Base-by-base conservation (phyloP, 1,140 invertebrate species). In the Ylistrum balloti region DNA sequence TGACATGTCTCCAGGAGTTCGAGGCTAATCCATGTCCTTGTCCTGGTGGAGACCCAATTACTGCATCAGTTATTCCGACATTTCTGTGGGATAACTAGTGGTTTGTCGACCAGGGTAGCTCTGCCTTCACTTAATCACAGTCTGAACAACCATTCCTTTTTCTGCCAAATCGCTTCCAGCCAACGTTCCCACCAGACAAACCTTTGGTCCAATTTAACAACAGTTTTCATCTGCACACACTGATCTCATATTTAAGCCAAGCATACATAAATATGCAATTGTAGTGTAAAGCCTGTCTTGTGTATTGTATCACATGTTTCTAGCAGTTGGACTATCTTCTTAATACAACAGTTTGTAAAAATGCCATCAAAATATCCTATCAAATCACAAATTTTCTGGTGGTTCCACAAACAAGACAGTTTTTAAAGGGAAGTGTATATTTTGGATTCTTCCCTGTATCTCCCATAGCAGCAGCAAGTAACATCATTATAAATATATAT, bases 211-310 rank as follows among this genome's bases (percentile, higher is more conserved):
- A 28, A 74, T 74, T 74, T 74, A 28, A 74, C 56, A 74, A 74
- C 56, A 28, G 28, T 74, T 74, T 74, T n/a, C n/a, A 5, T n/a
- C 3, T 74, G 17, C 56, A 74, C 5, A 74, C n/a, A 74, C 56
- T n/a, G 28, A 28, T 74, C 22, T 28, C 22, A 28, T 74, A 0
- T 74, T 74, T n/a, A 74, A 74, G 56, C 11, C 56, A 74, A 74
- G 56, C 56, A 74, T n/a, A 74, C 9, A 74, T 17, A 74, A 74
- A 74, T 74, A 74, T 74, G 56, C 56, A 74, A 74, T 74, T n/a
- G 28, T 28, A 74, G 22, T 28, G 56, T 74, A 1, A 28, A 38
- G 13, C 35, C 35, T n/a, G n/a, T n/a, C n/a, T n/a, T n/a, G n/a
- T n/a, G n/a, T n/a, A n/a, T 28, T 28, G 10, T 45, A 45, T 1